These are phyloP conservation scores for Numenius phaeopus DNA, from an alignment of 2,797 vertebrate species.

Conservation along the genomic window DNA sequence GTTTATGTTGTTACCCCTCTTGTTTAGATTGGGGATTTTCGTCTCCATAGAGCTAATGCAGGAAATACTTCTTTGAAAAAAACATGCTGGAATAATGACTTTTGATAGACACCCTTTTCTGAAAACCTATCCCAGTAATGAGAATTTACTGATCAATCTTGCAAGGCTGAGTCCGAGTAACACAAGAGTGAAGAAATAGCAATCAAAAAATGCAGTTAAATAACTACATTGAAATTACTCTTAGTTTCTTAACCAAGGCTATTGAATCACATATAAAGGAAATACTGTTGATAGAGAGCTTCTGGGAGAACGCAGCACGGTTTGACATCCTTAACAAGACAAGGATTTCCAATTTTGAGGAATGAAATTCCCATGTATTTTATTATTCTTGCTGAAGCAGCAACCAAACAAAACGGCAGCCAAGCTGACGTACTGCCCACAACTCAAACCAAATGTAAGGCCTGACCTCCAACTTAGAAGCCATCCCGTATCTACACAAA, in stretches of 20 bases:
- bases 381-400: neutral
- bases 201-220: neutral
- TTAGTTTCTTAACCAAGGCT: neutral
- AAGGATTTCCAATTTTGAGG: neutral
- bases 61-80: neutral
- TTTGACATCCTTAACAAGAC: neutral
- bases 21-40: neutral
- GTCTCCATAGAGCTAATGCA: neutral
- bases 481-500: neutral
- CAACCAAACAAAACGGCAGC: neutral
- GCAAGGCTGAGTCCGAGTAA: neutral
- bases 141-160: neutral
- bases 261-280: neutral
- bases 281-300: neutral
- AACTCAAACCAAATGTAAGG: conserved; percentile 2
- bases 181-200: neutral
- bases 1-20: neutral
- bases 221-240: neutral
- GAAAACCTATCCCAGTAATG: neutral
- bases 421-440: neutral
- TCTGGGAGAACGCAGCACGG: neutral
- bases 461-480: neutral
- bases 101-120: neutral
- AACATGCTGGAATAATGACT: neutral
- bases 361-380: neutral